These are phyloP conservation scores for Macquaria australasica DNA, from an alignment of 2,113 vertebrate genomes.

Conservation along the genomic window DNA sequence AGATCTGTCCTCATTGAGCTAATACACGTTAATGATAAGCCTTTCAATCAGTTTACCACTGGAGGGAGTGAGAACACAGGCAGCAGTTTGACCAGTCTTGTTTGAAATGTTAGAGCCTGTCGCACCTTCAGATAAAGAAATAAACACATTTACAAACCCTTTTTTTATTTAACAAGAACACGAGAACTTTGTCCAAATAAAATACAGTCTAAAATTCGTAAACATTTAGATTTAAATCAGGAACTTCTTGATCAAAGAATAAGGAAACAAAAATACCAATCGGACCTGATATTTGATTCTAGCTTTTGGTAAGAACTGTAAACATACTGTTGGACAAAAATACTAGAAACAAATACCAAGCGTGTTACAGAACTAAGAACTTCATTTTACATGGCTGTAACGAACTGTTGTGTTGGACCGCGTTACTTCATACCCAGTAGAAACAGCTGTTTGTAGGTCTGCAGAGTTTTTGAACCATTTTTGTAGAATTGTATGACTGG, in stretches of 20 bases:
- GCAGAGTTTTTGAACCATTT: slow-evolving; percentile 45
- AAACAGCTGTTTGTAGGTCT: neutral
- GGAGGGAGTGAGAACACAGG: neutral
- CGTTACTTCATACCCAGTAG: neutral
- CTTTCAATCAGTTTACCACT: neutral
- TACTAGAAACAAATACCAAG: neutral
- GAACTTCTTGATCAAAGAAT: neutral
- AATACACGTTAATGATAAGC: neutral
- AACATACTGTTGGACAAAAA: too few species aligned
- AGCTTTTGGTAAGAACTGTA: neutral
- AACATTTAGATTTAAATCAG: neutral
- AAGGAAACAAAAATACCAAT: neutral
- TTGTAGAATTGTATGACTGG: slow-evolving; percentile 55
- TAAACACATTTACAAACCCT: neutral
- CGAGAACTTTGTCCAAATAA: too few species aligned
- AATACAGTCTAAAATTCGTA: neutral
- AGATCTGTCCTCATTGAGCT: neutral
- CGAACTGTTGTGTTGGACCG: neutral
- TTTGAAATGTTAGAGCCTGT: neutral
- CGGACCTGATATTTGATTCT: neutral
- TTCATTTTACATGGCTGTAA: too few species aligned
- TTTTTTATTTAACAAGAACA: neutral
- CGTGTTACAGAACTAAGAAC: neutral
- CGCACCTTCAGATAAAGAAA: neutral
- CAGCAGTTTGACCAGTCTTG: too few species aligned